Evolutionary conservation across 2,797 vertebrate genomes (phyloP).

Genomic region (Siniperca obscura): DNA sequence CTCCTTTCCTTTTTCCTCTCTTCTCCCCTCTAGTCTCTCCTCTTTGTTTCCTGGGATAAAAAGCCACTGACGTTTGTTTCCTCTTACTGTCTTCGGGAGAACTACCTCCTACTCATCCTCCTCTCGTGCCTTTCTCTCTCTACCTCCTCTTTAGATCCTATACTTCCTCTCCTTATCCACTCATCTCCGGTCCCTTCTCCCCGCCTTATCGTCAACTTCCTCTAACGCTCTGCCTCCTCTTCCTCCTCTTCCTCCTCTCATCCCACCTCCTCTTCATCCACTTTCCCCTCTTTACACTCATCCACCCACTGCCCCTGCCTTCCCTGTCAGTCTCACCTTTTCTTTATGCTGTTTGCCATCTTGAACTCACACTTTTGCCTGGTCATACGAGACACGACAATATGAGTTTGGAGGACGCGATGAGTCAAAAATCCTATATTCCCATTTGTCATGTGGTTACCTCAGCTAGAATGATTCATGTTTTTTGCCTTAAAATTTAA

Average conservation of each 20-base stretch:
- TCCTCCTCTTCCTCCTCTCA: slow-evolving; percentile 52
- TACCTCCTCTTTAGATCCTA: slow-evolving; percentile 34
- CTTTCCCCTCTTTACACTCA: slow-evolving; percentile 28
- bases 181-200: slow-evolving; percentile 44
- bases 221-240: slow-evolving; percentile 44
- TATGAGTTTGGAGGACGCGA: background rate
- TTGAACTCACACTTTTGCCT: slow-evolving; percentile 1
- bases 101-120: slow-evolving; percentile 34
- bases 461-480: slow-evolving; percentile 14
- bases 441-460: background rate
- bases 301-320: background rate
- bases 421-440: slow-evolving; percentile 27
- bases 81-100: slow-evolving; percentile 25
- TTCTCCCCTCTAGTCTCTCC: background rate
- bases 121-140: slow-evolving; percentile 30
- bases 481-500: background rate
- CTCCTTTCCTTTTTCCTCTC: background rate
- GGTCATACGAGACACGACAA: background rate
- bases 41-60: slow-evolving; percentile 18
- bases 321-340: background rate
- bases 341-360: background rate
- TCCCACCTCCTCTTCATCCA: slow-evolving; percentile 35
- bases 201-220: slow-evolving; percentile 50
- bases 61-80: slow-evolving; percentile 24
- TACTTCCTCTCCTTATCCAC: slow-evolving; percentile 59